These are phyloP conservation scores for Drosophila lowei DNA, from an alignment of 1,140 invertebrate species.

Conservation along the genomic window DNA sequence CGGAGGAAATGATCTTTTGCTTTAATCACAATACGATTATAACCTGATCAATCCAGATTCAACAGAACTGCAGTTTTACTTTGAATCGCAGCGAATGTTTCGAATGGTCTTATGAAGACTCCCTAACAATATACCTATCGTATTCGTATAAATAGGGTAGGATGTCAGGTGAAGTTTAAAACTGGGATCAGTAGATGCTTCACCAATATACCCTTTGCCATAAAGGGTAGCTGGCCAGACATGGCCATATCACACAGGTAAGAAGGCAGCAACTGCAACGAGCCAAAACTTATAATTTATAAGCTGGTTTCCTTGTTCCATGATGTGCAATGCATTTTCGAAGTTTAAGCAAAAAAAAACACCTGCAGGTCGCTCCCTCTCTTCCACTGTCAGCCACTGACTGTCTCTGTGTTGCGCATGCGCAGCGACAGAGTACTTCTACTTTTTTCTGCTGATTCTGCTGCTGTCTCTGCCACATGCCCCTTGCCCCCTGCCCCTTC, in stretches of 20 bases:
- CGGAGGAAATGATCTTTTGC: too few species aligned
- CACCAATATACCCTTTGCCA: slow-evolving; percentile 6
- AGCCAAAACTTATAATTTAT: slow-evolving; percentile 66
- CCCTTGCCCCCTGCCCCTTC: not conserved
- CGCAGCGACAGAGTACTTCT: slow-evolving; percentile 67
- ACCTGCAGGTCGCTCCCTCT: slow-evolving; percentile 58
- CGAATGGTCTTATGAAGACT: too few species aligned
- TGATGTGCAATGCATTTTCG: slow-evolving; percentile 15
- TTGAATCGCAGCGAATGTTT: too few species aligned
- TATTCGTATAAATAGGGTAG: too few species aligned
- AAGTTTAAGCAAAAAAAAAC: slow-evolving; percentile 54
- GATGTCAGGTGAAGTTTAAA: too few species aligned
- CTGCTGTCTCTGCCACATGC: not conserved
- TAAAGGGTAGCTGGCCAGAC: slow-evolving; percentile 16
- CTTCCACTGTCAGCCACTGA: not conserved
- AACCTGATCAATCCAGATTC: too few species aligned
- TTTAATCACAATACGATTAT: too few species aligned
- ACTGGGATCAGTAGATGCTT: not conserved
- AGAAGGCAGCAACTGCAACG: slow-evolving; percentile 22
- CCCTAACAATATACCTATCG: too few species aligned
- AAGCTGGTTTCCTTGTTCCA: slow-evolving; percentile 71
- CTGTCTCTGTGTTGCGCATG: slow-evolving; percentile 37
- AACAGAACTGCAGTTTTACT: too few species aligned
- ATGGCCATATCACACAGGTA: slow-evolving; percentile 26
- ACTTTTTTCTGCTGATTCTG: slow-evolving; percentile 53